Conservation (phyloP, 2,113 vertebrate species). For the Procavia capensis region DNA sequence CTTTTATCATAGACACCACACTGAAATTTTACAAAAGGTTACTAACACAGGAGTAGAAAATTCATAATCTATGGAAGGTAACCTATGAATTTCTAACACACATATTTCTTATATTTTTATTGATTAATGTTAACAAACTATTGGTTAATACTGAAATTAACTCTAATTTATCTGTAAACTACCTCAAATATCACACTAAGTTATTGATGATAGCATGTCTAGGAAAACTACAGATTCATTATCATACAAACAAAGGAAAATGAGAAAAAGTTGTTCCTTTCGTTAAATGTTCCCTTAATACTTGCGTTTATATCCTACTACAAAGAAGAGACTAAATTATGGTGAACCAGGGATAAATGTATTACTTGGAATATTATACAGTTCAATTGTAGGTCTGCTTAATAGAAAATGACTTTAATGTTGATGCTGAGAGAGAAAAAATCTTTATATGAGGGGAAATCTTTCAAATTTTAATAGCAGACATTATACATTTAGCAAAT, state of each 20-base stretch:
- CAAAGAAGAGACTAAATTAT: constrained; percentile 30
- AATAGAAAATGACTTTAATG: not conserved
- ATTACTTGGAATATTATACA: constrained; percentile 11
- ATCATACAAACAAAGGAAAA: constrained; percentile 25
- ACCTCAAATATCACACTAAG: not conserved
- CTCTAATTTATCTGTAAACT: not conserved
- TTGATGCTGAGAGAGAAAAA: constrained; percentile 21
- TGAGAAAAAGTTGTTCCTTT: not conserved
- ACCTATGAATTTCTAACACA: not conserved
- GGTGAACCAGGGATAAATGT: constrained; percentile 14
- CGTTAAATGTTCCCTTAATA: not conserved
- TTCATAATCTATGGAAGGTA: not conserved
- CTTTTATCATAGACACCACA: not conserved
- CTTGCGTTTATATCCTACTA: not conserved
- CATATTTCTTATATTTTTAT: no score
- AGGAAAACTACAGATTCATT: not conserved
- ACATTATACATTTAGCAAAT: constrained; percentile 6
- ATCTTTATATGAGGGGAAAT: constrained; percentile 1
- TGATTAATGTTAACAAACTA: not conserved
- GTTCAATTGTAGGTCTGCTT: constrained; percentile 9
- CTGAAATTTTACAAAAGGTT: constrained; percentile 45
- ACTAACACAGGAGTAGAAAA: not conserved
- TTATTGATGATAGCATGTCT: not conserved
- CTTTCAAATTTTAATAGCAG: constrained; percentile 63
- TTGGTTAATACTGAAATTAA: not conserved